These are phyloP conservation scores for Sesia apiformis DNA, from an alignment of 2,888 invertebrate species.

Conservation along the genomic window DNA sequence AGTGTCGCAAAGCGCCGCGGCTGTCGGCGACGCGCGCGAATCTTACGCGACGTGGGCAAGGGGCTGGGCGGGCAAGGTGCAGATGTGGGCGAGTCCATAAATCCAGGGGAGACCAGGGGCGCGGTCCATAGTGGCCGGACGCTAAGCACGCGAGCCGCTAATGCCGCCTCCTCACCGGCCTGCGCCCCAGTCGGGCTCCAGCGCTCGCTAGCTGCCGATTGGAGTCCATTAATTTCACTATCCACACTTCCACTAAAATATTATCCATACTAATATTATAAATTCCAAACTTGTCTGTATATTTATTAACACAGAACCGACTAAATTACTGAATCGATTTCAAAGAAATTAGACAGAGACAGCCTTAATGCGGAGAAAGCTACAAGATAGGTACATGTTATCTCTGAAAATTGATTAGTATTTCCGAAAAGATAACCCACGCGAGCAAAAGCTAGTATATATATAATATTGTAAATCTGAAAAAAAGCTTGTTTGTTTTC, in stretches of 20 bases:
- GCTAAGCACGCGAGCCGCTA: constrained; percentile 44
- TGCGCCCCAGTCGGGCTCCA: constrained; percentile 51
- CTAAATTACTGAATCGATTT: no score
- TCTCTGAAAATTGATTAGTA: no score
- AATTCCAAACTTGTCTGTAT: no score
- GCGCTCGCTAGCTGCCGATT: constrained; percentile 72
- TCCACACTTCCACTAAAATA: neutral
- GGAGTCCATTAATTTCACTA: constrained; percentile 46
- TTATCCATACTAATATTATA: no score
- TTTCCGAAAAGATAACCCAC: no score
- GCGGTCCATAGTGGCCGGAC: constrained; percentile 40
- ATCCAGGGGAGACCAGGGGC: constrained; percentile 6
- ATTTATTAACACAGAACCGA: no score
- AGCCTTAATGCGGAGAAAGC: no score
- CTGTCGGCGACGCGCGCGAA: constrained; percentile 53
- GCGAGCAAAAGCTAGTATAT: no score
- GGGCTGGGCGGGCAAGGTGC: constrained; percentile 30
- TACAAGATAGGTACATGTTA: no score
- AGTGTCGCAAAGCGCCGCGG: constrained; percentile 39
- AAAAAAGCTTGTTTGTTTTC: no score
- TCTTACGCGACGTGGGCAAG: constrained; percentile 46
- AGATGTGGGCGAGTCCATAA: constrained; percentile 1
- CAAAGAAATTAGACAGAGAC: no score
- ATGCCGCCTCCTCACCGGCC: constrained; percentile 37
- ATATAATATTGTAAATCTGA: no score